Evolutionary conservation across 2,888 invertebrate genomes (phyloP), one percentile per base, ranked within the genome.

Genomic region (Spisula solida): DNA sequence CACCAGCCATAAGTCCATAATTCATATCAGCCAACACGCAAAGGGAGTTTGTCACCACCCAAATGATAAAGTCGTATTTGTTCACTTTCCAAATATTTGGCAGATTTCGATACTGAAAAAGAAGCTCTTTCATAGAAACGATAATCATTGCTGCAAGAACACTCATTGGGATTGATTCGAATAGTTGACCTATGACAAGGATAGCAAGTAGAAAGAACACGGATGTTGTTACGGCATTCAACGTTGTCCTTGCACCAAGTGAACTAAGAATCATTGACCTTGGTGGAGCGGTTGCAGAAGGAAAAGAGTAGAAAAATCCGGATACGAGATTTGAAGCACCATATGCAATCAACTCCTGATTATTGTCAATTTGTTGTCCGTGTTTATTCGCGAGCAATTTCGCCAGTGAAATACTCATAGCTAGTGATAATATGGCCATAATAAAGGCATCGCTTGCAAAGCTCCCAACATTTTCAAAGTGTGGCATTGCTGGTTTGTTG

Each of bases 61-160:
- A 96, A 14, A 94, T 94, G 18, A 97, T 94, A 0, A 98, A 98
- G 95, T 99, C 99, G 94, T 98, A 97, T 94, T 97, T 97, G 92
- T 98, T 98, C 29, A 98, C 96, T 93, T 97, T 97, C 98, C 98
- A 98, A 93, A 98, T 97, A 92, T 97, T 97, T 31, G 97, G 96
- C 0, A 98, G 97, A 82, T 98, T 98, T 96, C 97, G 93, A 25
- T 98, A 97, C 97, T 98, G 98, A 96, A 98, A 96, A 83, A 97
- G 95, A n/a, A 97, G 94, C 60, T 96, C 95, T 87, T 97, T 96
- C 92, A 97, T 94, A n/a, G 96, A 96, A 18, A 96, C 96, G 34
- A 96, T 94, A 70, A 97, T 97, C 91, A 97, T 97, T 56, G 96
- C 95, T 18, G 96, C 96, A 6, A 97, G 94, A 51, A 97, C 95